A percentile compares a stretch with the other conserved stretches of the same genome.
These are phyloP conservation scores for Potamilus streckersoni DNA, from an alignment of 1,140 invertebrate genomes.

Conservation along the genomic window DNA sequence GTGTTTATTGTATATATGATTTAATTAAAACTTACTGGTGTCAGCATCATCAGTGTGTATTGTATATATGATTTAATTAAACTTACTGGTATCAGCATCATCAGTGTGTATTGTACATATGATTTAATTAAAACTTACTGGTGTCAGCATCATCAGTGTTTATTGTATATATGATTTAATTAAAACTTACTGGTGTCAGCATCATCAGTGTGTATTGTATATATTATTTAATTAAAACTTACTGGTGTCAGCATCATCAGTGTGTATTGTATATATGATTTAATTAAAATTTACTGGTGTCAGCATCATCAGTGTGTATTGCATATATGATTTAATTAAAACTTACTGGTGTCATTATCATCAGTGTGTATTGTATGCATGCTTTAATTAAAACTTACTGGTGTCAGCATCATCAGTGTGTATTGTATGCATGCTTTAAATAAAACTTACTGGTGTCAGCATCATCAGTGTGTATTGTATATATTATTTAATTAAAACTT, in stretches of 20 bases:
- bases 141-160: slow-evolving; percentile 80
- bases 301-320: too few species aligned
- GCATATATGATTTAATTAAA: too few species aligned
- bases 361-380: slow-evolving; percentile 70
- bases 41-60: slow-evolving; percentile 81
- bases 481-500: background rate
- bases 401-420: too few species aligned
- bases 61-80: too few species aligned
- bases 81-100: background rate
- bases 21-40: slow-evolving; percentile 51
- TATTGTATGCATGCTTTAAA: too few species aligned
- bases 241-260: slow-evolving; percentile 77
- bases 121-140: slow-evolving; percentile 38
- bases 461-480: slow-evolving; percentile 75
- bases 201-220: too few species aligned
- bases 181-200: background rate
- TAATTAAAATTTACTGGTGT: background rate
- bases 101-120: too few species aligned
- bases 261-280: slow-evolving; percentile 53
- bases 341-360: slow-evolving; percentile 74
- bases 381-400: background rate
- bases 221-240: background rate
- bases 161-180: too few species aligned
- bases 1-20: too few species aligned
- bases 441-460: slow-evolving; percentile 69